Evolutionary conservation across 2,113 vertebrate genomes (phyloP).

Genomic region (Tachuris rubrigastra): DNA sequence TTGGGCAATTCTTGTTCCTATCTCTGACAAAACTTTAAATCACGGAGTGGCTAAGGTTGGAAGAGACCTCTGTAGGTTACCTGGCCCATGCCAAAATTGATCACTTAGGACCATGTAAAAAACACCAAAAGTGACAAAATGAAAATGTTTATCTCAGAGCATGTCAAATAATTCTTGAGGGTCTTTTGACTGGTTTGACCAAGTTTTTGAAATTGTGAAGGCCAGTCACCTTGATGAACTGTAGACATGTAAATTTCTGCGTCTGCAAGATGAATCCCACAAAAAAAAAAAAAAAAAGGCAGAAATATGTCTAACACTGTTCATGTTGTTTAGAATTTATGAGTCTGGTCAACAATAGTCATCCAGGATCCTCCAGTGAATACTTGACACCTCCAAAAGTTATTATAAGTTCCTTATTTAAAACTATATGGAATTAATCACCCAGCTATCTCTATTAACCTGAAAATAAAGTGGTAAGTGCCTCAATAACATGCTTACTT

Average conservation of each 20-base stretch:
- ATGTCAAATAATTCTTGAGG: background rate
- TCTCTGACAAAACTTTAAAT: background rate
- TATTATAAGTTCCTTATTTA: background rate
- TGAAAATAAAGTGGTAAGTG: background rate
- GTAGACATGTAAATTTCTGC: background rate
- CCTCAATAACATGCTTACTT: background rate
- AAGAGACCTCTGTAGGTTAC: background rate
- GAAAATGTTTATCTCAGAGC: background rate
- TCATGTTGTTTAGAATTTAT: background rate
- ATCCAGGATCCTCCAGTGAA: background rate
- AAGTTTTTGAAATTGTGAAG: background rate
- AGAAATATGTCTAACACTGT: background rate
- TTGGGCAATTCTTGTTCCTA: background rate
- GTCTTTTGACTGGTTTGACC: background rate
- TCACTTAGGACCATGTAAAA: background rate
- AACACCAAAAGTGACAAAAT: background rate
- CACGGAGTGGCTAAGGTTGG: background rate
- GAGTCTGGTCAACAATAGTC: background rate
- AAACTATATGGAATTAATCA: background rate
- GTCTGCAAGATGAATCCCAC: background rate
- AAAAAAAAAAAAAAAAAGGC: background rate
- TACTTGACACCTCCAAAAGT: background rate
- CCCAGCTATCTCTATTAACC: background rate
- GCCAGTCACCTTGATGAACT: background rate
- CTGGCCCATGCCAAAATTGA: background rate